A percentile compares a stretch with the other conserved stretches of the same genome.
Evolutionary conservation across 2,113 vertebrate species (phyloP).

Genomic region (Crocuta crocuta): DNA sequence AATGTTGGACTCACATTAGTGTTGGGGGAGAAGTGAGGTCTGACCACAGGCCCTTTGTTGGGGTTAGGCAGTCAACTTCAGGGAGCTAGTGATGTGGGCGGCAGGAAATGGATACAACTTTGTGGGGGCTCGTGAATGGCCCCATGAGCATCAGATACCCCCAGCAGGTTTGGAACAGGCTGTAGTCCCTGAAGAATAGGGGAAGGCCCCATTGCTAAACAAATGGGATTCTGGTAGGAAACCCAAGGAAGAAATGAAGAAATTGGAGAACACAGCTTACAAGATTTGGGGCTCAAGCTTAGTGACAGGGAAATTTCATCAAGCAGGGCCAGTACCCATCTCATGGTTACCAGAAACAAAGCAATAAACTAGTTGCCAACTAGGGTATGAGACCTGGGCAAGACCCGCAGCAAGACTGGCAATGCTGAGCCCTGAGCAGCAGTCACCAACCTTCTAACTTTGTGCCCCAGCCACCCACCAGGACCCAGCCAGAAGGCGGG

Average conservation of each 20-base stretch:
- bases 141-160: neutral
- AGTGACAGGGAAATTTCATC: neutral
- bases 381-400: neutral
- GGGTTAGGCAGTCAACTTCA: neutral
- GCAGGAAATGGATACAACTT: neutral
- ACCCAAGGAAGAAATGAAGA: conserved; percentile 16
- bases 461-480: too few relatives aligned
- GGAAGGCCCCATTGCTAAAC: neutral
- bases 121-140: rapidly evolving
- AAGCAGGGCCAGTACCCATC: neutral
- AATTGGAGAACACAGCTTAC: neutral
- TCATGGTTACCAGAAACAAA: neutral
- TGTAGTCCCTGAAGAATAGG: neutral
- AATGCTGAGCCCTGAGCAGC: neutral
- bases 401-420: neutral
- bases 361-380: neutral
- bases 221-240: neutral
- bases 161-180: neutral
- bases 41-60: neutral
- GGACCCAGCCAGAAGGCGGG: neutral
- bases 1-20: neutral
- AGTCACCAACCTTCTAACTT: neutral
- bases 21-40: neutral
- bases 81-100: neutral
- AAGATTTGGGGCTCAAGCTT: neutral